A percentile compares a stretch with the other conserved stretches of the same genome.
Evolutionary conservation across 2,888 invertebrate genomes (phyloP).

Genomic region (Tubulanus polymorphus): DNA sequence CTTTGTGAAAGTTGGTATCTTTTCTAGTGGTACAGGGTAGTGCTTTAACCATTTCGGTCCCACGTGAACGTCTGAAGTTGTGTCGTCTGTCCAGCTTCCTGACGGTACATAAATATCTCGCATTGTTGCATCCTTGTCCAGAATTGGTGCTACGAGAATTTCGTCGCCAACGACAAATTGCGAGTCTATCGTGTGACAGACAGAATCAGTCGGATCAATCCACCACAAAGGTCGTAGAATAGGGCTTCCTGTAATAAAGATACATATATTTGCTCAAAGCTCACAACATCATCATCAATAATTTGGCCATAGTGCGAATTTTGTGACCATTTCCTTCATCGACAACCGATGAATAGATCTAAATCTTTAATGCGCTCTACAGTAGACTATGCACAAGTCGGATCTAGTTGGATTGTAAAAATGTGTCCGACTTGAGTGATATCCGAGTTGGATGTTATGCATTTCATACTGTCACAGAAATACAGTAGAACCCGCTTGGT

Average conservation of each 20-base stretch:
- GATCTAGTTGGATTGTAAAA: too few species aligned
- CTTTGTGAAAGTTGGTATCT: background rate
- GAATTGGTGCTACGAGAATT: constrained; percentile 46
- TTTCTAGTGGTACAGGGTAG: background rate
- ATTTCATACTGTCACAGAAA: too few species aligned
- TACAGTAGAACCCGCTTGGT: too few species aligned
- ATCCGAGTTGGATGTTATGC: too few species aligned
- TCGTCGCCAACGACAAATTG: constrained; percentile 47
- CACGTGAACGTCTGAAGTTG: background rate
- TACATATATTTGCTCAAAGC: too few species aligned
- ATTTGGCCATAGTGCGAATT: too few species aligned
- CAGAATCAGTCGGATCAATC: constrained; percentile 77
- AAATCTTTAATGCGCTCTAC: too few species aligned
- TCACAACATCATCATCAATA: too few species aligned
- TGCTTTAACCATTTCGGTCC: background rate
- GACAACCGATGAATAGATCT: too few species aligned
- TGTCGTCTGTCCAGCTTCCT: constrained; percentile 1
- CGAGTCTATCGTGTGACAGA: constrained; percentile 75
- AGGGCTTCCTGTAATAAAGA: constrained; percentile 59
- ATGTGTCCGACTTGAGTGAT: too few species aligned
- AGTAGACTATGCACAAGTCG: too few species aligned
- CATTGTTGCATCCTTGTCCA: constrained; percentile 33
- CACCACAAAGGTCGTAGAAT: constrained; percentile 88
- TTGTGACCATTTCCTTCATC: too few species aligned
- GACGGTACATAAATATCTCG: constrained; percentile 40